Evolutionary conservation across 2,888 invertebrate genomes (phyloP), one percentile per base, ranked within the genome.

Genomic region (Eremobia ochroleuca): DNA sequence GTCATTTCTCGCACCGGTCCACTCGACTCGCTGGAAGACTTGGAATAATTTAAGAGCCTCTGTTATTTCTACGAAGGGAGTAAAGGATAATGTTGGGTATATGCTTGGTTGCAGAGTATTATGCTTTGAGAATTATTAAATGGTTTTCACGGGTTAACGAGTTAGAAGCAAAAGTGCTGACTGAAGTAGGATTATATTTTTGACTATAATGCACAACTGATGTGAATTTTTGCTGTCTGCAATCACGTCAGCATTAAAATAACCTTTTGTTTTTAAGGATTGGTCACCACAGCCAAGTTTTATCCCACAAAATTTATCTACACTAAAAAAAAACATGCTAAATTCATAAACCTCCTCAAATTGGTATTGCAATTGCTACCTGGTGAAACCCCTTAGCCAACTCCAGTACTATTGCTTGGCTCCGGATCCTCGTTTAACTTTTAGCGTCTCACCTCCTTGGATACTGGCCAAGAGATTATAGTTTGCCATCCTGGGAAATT

Each of bases 401-500:
- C n/a, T 77, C 71, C 31, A 79, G 43, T 67, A 59, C 67, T 66
- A 82, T 77, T 77, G 76, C 78, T 80, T 81, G 69, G 77, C 79
- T 73, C 70, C 68, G 73, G 58, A 37, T 64, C 49, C 77, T 76
- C 79, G 81, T 80, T 85, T 88, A 88, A 88, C 80, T 88, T 87
- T 85, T 81, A 83, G 79, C 75, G 66, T 77, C 83, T 79, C 78
- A 84, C 80, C 85, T 82, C 68, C 70, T 85, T 88, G 87, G 87
- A 80, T 74, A 61, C 73, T 55, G 37, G 87, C 87, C 87, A 88
- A 85, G 69, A 82, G 85, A 88, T 84, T 88, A 88, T 87, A 82
- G 80, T 88, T 82, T 76, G 79, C 85, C 80, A 83, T 87, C 78
- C 77, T 77, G 80, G 76, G 72, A 85, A 83, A 88, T 88, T 85